These are phyloP conservation scores for Heterodera filipjevi DNA, from an alignment of 2,888 invertebrate genomes.

Conservation along the genomic window DNA sequence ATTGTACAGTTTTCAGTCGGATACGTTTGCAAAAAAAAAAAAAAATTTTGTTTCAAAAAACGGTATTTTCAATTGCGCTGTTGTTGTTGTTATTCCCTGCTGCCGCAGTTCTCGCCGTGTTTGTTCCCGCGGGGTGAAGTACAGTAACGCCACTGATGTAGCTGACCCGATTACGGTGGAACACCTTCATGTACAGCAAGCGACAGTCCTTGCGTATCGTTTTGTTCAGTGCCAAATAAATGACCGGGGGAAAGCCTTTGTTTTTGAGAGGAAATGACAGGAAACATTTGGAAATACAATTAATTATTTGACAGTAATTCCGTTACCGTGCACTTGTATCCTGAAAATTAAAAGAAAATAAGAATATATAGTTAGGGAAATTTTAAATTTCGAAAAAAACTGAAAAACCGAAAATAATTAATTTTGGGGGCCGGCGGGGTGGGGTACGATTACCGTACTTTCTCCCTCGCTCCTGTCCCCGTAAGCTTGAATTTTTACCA, in stretches of 20 bases:
- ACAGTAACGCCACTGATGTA: neutral
- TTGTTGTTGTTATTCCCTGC: too few species aligned
- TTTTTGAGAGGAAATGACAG: neutral
- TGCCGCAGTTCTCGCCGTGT: too few species aligned
- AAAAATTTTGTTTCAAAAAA: too few species aligned
- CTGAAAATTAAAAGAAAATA: neutral
- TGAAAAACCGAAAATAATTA: too few species aligned
- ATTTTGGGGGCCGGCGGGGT: too few species aligned
- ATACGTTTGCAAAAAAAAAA: too few species aligned
- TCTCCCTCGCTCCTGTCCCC: too few species aligned
- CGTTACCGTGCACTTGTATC: conserved; percentile 14
- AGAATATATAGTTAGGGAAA: neutral
- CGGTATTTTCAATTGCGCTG: too few species aligned
- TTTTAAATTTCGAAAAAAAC: neutral
- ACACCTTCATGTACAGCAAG: neutral
- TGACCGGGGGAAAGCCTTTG: conserved; percentile 33
- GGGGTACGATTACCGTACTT: too few species aligned
- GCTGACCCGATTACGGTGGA: conserved; percentile 5
- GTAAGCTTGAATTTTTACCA: conserved; percentile 11
- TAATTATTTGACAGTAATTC: too few species aligned
- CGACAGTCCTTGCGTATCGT: conserved; percentile 25
- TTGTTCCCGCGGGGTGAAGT: neutral
- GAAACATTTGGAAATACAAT: too few species aligned
- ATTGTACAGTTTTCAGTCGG: too few species aligned
- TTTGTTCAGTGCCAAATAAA: conserved; percentile 32